Conservation (phyloP, 2,797 vertebrate species). For the Gallinago stenura region DNA sequence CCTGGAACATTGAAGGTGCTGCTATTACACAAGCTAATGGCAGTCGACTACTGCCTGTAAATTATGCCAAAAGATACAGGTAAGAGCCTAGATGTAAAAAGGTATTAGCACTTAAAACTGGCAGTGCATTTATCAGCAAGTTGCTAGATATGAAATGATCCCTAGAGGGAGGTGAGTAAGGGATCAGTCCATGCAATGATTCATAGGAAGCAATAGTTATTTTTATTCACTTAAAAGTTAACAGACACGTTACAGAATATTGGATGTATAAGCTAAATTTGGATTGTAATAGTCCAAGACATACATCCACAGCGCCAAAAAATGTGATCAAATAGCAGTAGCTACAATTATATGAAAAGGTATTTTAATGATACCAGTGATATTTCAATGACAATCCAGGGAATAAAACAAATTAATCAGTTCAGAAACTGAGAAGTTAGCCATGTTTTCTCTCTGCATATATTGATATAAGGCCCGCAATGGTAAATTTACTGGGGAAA, state of each 20-base stretch:
- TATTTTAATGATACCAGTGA: neutral
- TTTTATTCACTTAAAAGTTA: slow-evolving; percentile 47
- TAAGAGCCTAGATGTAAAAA: slow-evolving; percentile 8
- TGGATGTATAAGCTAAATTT: neutral
- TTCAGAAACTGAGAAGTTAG: neutral
- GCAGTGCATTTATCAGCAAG: neutral
- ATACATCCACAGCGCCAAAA: neutral
- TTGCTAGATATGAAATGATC: neutral
- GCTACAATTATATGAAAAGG: neutral
- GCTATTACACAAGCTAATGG: slow-evolving; percentile 27
- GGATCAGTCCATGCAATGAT: slow-evolving; percentile 10
- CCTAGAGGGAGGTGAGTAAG: neutral
- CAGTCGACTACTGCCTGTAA: slow-evolving; percentile 12
- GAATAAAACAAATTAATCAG: neutral
- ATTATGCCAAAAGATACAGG: slow-evolving; percentile 10
- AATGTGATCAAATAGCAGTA: neutral
- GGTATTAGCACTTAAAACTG: neutral
- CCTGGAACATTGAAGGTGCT: slow-evolving; percentile 16
- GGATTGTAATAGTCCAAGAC: neutral
- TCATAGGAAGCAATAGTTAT: slow-evolving; percentile 48
- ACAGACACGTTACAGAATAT: neutral
- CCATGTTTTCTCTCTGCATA: neutral
- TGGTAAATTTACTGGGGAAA: neutral
- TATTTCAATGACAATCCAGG: neutral
- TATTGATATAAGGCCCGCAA: neutral